A percentile compares a stretch with the other conserved stretches of the same genome.
Evolutionary conservation across 2,888 invertebrate genomes (phyloP).

Genomic region (Luperina testacea): DNA sequence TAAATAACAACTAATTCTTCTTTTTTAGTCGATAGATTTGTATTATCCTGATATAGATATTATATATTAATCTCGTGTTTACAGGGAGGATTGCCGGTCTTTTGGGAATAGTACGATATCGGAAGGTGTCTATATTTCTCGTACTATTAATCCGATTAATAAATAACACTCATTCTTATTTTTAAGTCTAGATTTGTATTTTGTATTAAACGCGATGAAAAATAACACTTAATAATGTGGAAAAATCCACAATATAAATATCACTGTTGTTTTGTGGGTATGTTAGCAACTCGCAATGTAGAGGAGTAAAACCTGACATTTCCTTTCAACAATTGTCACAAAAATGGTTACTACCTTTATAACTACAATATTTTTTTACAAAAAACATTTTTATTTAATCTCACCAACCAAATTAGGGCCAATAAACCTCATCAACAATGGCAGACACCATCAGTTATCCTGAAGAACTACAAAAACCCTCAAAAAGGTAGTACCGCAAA

Average conservation of each 20-base stretch:
- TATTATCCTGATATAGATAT: neutral
- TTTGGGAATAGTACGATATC: no score
- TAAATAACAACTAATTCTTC: neutral
- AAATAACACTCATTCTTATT: neutral
- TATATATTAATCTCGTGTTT: neutral
- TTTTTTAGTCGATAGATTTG: no score
- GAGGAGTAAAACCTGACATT: neutral
- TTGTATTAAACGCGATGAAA: no score
- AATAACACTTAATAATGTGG: neutral
- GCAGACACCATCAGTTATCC: constrained; percentile 46
- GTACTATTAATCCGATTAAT: neutral
- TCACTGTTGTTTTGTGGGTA: neutral
- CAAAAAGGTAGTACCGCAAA: constrained; percentile 61
- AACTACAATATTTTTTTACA: neutral
- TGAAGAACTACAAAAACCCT: constrained; percentile 56
- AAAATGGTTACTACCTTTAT: neutral
- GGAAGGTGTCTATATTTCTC: neutral
- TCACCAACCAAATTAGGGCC: constrained; percentile 3
- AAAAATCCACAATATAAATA: neutral
- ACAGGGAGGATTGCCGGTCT: neutral
- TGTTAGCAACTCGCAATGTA: constrained; percentile 8
- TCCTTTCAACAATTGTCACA: neutral
- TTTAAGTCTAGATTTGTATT: no score
- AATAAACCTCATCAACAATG: constrained; percentile 23
- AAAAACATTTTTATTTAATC: neutral